Evolutionary conservation across 2,797 vertebrate species (phyloP).

Genomic region (Sphenopsis melanotis): DNA sequence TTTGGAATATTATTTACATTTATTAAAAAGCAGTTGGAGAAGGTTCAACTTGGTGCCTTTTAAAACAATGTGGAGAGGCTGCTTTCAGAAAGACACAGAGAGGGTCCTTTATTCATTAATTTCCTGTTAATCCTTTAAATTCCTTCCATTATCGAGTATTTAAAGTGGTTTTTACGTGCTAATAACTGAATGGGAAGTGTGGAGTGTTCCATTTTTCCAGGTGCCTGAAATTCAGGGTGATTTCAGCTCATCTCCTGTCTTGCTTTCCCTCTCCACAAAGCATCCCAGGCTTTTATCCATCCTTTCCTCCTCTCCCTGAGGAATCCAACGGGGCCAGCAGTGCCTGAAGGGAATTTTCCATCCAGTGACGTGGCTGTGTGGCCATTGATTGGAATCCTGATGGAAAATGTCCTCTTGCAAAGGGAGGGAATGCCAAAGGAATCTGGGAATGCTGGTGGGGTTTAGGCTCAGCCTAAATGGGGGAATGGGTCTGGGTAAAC

Average conservation of each 20-base stretch:
- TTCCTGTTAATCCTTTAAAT: not conserved
- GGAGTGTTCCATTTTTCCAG: not conserved
- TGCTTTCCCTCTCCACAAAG: not conserved
- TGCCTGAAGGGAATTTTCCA: not conserved
- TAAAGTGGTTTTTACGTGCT: rapidly evolving
- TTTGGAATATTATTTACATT: not conserved
- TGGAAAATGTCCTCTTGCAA: not conserved
- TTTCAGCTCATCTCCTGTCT: not conserved
- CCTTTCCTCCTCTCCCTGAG: not conserved
- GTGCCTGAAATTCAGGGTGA: not conserved
- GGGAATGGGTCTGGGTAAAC: rapidly evolving
- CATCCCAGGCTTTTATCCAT: too few species aligned
- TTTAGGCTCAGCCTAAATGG: not conserved
- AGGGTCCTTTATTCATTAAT: not conserved
- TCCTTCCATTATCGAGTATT: not conserved
- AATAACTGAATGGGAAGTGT: not conserved
- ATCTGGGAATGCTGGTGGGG: not conserved
- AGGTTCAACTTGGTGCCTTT: not conserved
- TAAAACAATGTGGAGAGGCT: not conserved
- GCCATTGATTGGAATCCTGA: not conserved
- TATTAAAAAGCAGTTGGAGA: not conserved
- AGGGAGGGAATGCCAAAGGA: not conserved
- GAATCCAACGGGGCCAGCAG: not conserved
- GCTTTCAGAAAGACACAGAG: not conserved
- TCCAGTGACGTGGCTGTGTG: rapidly evolving